A percentile compares a stretch with the other conserved stretches of the same genome.
These are phyloP conservation scores for Medauroidea extradentata DNA, from an alignment of 1,140 invertebrate species.

Conservation along the genomic window DNA sequence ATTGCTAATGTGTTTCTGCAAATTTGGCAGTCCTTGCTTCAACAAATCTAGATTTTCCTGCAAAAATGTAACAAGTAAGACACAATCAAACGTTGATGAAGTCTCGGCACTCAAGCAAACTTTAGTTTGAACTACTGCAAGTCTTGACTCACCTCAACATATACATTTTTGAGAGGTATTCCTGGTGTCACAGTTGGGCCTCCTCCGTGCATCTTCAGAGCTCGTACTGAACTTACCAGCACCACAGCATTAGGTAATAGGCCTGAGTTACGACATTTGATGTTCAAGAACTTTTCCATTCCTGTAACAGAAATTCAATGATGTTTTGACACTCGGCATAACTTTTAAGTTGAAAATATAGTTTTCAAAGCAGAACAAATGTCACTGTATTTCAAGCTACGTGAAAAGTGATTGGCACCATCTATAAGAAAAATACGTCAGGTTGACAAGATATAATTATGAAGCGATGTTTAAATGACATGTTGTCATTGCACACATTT, in stretches of 20 bases:
- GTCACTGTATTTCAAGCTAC: too few relatives aligned
- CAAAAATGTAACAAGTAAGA: too few relatives aligned
- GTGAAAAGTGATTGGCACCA: too few relatives aligned
- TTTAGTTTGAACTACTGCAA: not conserved
- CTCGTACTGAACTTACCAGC: constrained; percentile 88
- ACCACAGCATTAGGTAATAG: constrained; percentile 86
- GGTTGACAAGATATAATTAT: too few relatives aligned
- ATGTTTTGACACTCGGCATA: not conserved
- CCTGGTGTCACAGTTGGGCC: constrained; percentile 86
- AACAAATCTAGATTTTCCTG: constrained; percentile 88
- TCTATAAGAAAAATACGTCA: too few relatives aligned
- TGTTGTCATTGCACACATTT: too few relatives aligned
- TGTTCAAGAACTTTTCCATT: constrained; percentile 99
- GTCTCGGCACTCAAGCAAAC: too few relatives aligned
- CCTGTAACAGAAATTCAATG: constrained; percentile 45
- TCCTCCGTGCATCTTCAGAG: constrained; percentile 98
- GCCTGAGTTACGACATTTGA: constrained; percentile 91
- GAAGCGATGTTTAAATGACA: too few relatives aligned
- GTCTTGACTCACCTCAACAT: constrained; percentile 52
- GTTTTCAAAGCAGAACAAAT: too few relatives aligned
- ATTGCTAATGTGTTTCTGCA: constrained; percentile 93
- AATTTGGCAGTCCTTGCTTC: constrained; percentile 81
- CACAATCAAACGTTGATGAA: too few relatives aligned
- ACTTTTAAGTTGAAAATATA: too few relatives aligned
- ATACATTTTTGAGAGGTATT: constrained; percentile 75